A percentile compares a stretch with the other conserved stretches of the same genome.
Conservation (phyloP, 2,888 invertebrate genomes). For the Sesamia inferens region DNA sequence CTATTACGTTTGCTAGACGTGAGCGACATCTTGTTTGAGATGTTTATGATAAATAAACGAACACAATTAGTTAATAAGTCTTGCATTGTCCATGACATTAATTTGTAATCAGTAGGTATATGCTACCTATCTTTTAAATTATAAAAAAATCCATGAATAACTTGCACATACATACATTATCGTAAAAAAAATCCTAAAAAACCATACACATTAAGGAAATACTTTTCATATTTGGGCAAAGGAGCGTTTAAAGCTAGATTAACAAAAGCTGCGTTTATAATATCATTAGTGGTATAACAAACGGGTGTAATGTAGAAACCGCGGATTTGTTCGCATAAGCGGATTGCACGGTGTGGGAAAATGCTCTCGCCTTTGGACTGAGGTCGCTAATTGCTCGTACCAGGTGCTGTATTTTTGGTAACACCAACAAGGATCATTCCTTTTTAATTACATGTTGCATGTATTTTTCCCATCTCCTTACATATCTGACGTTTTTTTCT, state of each 20-base stretch:
- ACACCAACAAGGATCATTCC: constrained; percentile 24
- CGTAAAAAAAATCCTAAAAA: constrained; percentile 6
- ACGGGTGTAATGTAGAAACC: constrained; percentile 75
- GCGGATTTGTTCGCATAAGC: constrained; percentile 71
- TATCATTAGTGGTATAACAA: constrained; percentile 74
- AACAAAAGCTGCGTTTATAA: constrained; percentile 70
- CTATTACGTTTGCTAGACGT: constrained; percentile 66
- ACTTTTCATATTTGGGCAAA: constrained; percentile 45
- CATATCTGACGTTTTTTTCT: neutral
- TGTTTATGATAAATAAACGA: constrained; percentile 41
- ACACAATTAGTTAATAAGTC: constrained; percentile 30
- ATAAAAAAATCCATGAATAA: constrained; percentile 7
- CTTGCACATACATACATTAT: neutral
- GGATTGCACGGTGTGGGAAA: constrained; percentile 70
- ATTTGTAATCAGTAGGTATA: constrained; percentile 27
- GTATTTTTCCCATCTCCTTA: constrained; percentile 3
- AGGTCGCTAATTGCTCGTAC: constrained; percentile 66
- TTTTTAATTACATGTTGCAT: constrained; percentile 26
- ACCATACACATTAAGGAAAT: constrained; percentile 17
- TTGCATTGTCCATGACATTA: constrained; percentile 23
- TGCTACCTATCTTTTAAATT: constrained; percentile 23
- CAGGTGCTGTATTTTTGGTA: constrained; percentile 60
- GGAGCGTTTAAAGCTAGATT: constrained; percentile 63
- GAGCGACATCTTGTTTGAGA: constrained; percentile 55
- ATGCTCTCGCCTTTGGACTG: constrained; percentile 68